A percentile compares a stretch with the other conserved stretches of the same genome.
phyloP scores from a whole-genome alignment of 1,140 invertebrate species.

The Dendrolimus punctatus region DNA sequence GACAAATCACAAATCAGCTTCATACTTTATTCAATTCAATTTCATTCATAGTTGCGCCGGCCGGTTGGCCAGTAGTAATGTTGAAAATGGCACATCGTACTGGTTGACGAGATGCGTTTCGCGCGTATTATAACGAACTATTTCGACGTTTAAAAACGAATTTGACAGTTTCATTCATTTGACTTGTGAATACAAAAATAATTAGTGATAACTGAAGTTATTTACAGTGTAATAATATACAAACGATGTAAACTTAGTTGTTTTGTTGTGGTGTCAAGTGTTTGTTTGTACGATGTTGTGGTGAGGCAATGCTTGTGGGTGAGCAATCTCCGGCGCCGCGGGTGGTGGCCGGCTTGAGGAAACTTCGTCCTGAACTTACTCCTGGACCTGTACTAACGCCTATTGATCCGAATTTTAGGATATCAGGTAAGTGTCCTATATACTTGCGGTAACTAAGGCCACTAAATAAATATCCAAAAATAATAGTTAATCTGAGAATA shows the following conservation, averaged over 20 bases:
- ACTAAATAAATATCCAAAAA: too few species aligned
- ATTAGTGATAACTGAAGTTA: constrained; percentile 11
- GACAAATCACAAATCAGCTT: constrained; percentile 23
- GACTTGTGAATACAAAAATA: constrained; percentile 15
- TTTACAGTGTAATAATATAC: constrained; percentile 7
- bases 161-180: constrained; percentile 44
- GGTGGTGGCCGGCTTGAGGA: constrained; percentile 64
- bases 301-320: constrained; percentile 62
- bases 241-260: constrained; percentile 21
- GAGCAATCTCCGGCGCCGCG: constrained; percentile 64
- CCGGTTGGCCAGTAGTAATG: constrained; percentile 21
- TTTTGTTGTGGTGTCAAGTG: constrained; percentile 38
- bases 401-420: constrained; percentile 55
- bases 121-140: constrained; percentile 55
- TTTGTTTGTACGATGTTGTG: constrained; percentile 50
- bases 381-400: constrained; percentile 57
- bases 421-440: constrained; percentile 45
- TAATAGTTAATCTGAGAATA: too few species aligned
- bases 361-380: constrained; percentile 57
- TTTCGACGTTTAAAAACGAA: constrained; percentile 54
- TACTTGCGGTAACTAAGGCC: too few species aligned
- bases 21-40: constrained; percentile 24
- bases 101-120: constrained; percentile 32
- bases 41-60: constrained; percentile 46
- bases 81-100: constrained; percentile 10